Evolutionary conservation across 2,113 vertebrate genomes (phyloP).

Genomic region (Podarcis raffonei): DNA sequence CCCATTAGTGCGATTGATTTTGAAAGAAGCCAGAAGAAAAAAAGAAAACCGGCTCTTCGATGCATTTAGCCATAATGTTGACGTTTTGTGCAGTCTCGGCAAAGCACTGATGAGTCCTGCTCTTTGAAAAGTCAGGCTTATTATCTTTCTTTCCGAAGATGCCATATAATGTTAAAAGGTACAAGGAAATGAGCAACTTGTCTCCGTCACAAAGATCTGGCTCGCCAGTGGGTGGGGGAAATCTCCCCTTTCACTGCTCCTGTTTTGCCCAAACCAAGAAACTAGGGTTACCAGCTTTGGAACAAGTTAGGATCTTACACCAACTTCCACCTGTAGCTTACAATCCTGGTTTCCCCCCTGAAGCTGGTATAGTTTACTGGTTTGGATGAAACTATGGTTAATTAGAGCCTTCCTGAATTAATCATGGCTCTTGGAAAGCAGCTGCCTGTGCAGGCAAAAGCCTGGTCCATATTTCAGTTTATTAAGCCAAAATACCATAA

Average conservation of each 20-base stretch:
- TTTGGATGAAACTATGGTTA: too few relatives aligned
- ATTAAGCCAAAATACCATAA: too few relatives aligned
- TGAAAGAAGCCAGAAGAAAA: background rate
- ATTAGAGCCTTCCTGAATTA: too few relatives aligned
- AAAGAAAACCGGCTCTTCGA: background rate
- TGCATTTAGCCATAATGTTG: background rate
- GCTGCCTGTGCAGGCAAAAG: too few relatives aligned
- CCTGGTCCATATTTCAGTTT: too few relatives aligned
- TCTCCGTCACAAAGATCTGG: background rate
- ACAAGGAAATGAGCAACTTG: background rate
- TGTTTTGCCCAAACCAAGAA: background rate
- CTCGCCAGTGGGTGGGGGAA: too few relatives aligned
- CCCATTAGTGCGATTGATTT: background rate
- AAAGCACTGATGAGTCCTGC: background rate
- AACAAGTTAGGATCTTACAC: too few relatives aligned
- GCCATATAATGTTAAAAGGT: background rate
- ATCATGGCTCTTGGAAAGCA: too few relatives aligned
- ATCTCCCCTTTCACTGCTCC: background rate
- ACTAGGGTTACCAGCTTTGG: background rate
- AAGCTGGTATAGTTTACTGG: too few relatives aligned
- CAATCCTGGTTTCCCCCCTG: too few relatives aligned
- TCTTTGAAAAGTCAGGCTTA: constrained; percentile 1
- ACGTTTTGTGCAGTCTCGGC: background rate
- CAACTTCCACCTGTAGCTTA: too few relatives aligned
- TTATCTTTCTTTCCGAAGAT: constrained; percentile 1